Evolutionary conservation across 2,797 vertebrate genomes (phyloP).

Genomic region (Gymnocypris eckloni): DNA sequence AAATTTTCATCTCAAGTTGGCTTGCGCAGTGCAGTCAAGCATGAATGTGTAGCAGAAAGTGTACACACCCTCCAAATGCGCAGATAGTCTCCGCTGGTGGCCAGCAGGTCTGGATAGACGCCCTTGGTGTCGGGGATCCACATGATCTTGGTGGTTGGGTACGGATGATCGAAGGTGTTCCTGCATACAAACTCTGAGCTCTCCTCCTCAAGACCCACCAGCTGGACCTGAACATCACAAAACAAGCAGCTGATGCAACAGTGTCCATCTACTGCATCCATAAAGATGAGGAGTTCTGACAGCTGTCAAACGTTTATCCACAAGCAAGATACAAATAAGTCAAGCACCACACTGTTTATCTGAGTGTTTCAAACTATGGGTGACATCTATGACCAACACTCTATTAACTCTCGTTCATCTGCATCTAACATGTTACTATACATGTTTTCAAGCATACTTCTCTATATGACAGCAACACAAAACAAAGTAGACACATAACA

Average conservation of each 20-base stretch:
- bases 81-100: constrained; percentile 97
- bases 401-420: not conserved
- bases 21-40: not conserved
- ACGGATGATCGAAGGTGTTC: constrained; percentile 98
- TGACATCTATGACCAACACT: too few species aligned
- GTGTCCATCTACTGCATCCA: not conserved
- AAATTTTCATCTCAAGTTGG: not conserved
- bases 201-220: constrained; percentile 98
- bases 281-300: not conserved
- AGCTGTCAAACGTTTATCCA: not conserved
- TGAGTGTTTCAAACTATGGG: not conserved
- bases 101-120: constrained; percentile 95
- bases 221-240: constrained; percentile 84
- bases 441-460: not conserved
- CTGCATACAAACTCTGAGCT: constrained; percentile 98
- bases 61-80: constrained; percentile 93
- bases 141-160: constrained; percentile 99
- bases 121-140: constrained; percentile 99
- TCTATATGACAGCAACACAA: not conserved
- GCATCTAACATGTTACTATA: not conserved
- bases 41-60: not conserved
- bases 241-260: not conserved
- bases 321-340: not conserved
- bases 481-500: not conserved
- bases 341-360: not conserved